These are phyloP conservation scores for Falco punctatus DNA, from an alignment of 2,113 vertebrate species.

Conservation along the genomic window DNA sequence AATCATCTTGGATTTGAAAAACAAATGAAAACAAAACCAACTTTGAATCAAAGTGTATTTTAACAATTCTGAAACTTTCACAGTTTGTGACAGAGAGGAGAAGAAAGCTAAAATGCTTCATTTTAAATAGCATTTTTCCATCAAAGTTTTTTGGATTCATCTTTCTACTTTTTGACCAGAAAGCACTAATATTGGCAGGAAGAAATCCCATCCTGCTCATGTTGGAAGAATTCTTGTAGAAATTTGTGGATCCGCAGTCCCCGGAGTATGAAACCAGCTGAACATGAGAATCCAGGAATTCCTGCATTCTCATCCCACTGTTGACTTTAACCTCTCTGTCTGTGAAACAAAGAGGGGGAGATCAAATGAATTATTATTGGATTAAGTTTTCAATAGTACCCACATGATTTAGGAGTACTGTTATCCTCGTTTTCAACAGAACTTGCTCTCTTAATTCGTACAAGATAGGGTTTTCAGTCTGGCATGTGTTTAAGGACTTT, in stretches of 20 bases:
- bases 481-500: not conserved
- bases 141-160: not conserved
- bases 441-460: not conserved
- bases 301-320: not conserved
- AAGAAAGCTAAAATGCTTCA: not conserved
- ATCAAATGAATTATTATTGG: not conserved
- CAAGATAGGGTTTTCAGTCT: not conserved
- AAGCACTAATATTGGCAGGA: not conserved
- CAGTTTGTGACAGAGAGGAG: not conserved
- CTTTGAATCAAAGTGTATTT: not conserved
- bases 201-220: not conserved
- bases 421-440: constrained; percentile 11
- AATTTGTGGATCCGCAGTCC: not conserved
- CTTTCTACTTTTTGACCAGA: not conserved
- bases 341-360: not conserved
- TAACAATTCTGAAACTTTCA: not conserved
- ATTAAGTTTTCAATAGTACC: not conserved
- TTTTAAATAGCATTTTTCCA: not conserved
- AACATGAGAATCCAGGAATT: not conserved
- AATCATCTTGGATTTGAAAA: not conserved
- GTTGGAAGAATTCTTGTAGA: not conserved
- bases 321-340: not conserved
- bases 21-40: not conserved
- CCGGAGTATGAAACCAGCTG: not conserved
- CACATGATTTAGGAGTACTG: not conserved